Evolutionary conservation across 2,888 invertebrate genomes (phyloP).

Genomic region (Cosmorhoe ocellata): DNA sequence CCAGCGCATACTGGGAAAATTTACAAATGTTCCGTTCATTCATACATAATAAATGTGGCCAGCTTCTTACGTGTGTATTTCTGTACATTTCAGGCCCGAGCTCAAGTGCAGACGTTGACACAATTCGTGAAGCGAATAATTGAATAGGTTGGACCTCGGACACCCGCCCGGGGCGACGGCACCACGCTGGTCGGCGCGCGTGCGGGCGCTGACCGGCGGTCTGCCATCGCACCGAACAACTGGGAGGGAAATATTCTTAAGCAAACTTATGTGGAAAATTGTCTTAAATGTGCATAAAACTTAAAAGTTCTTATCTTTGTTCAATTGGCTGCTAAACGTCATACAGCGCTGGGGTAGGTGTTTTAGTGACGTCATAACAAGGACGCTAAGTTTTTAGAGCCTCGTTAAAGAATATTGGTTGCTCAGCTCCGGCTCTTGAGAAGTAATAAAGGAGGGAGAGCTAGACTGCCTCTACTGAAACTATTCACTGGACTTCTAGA

Average conservation of each 20-base stretch:
- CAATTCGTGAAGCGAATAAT: slow-evolving; percentile 12
- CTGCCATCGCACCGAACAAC: no score
- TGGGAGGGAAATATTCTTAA: no score
- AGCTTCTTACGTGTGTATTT: no score
- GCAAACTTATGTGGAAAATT: no score
- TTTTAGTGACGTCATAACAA: slow-evolving; percentile 19
- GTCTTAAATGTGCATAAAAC: no score
- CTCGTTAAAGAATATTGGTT: slow-evolving; percentile 26
- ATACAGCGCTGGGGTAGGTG: slow-evolving; percentile 8
- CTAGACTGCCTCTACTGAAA: neutral
- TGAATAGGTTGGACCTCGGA: neutral
- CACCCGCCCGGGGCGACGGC: slow-evolving; percentile 3
- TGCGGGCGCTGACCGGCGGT: no score
- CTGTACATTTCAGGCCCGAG: neutral
- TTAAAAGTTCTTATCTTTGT: neutral
- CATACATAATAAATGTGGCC: no score
- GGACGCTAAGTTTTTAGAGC: slow-evolving; percentile 26
- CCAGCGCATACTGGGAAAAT: no score
- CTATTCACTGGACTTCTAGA: no score
- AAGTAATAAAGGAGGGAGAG: neutral
- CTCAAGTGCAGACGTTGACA: neutral
- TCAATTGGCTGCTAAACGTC: slow-evolving; percentile 14
- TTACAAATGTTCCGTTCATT: no score
- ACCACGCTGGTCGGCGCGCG: no score
- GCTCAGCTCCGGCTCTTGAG: slow-evolving; percentile 6